Conservation (phyloP, 1,140 invertebrate genomes). For the Ctenoplectra terminalis region DNA sequence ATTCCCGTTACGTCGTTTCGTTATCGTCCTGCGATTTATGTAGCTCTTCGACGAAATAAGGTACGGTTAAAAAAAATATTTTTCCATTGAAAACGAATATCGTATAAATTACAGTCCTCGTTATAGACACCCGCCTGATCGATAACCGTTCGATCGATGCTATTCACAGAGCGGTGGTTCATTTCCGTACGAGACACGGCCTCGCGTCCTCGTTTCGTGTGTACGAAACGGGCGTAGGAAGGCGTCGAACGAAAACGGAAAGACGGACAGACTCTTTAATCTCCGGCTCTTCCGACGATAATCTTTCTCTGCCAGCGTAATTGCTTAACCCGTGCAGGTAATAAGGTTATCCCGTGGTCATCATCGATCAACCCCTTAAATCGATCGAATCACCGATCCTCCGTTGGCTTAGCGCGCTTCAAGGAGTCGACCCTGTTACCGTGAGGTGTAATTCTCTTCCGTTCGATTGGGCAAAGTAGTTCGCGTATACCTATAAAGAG, state of each 20-base stretch:
- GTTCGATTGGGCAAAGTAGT: constrained; percentile 48
- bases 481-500: constrained; percentile 32
- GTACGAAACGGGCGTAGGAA: background rate
- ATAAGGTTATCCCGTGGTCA: constrained; percentile 52
- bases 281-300: constrained; percentile 48
- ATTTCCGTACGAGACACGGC: background rate
- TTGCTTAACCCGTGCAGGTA: constrained; percentile 62
- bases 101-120: background rate
- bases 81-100: background rate
- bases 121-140: background rate
- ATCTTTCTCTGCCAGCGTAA: constrained; percentile 65
- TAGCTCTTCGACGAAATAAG: too few species aligned
- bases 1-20: background rate
- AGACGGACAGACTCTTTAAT: constrained; percentile 54
- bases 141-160: background rate
- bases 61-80: background rate
- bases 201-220: background rate
- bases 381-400: constrained; percentile 37
- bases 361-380: constrained; percentile 56
- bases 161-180: background rate
- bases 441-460: constrained; percentile 43
- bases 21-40: background rate
- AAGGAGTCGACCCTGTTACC: background rate
- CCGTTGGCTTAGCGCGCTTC: constrained; percentile 23
- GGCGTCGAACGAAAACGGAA: constrained; percentile 13